Evolutionary conservation across 2,888 invertebrate genomes (phyloP), one percentile per base, ranked within the genome.

Genomic region (Hypolimnas misippus): DNA sequence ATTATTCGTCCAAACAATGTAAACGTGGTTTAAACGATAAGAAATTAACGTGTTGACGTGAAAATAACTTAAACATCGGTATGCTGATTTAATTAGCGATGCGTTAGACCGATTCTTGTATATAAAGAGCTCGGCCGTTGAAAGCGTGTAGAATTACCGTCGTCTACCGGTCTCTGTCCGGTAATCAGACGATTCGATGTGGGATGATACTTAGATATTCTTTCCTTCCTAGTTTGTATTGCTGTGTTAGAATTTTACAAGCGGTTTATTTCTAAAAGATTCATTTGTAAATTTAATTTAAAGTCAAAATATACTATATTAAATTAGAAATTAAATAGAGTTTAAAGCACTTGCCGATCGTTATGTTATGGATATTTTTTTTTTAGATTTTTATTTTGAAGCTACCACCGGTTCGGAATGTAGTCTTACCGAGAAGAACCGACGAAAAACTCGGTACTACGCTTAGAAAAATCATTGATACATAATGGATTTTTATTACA

Each of bases 121-220:
- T 12, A 21, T 57, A 49, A 49, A 49, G n/a, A 21, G 46, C 46
- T 64, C 42, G 61, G 35, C 42, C 38, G 62, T 64, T 54, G 70
- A 70, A 68, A 70, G 70, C 70, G 70, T 64, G 63, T 60, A 61
- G 62, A 68, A 68, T 68, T 66, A 67, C 21, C 21, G 46, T 19
- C 49, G 6, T 7, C 42, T 54, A 58, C 57, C 51, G 58, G 63
- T 67, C 67, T 67, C 66, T 62, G 62, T 60, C 65, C 58, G 64
- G 54, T 44, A 62, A 70, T 60, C 55, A 59, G 49, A 51, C 19
- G 58, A 51, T 62, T 58, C 58, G 58, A 59, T 62, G 56, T 66
- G 66, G 61, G 66, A 66, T 61, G 46, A 38, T 53, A 38, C 46
- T 53, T 49, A 7, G 29, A 46, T 46, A 21, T 10, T 19, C 8